A percentile compares a stretch with the other conserved stretches of the same genome.
Evolutionary conservation across 2,888 invertebrate genomes (phyloP).

Genomic region (Eristalinus sepulchralis): DNA sequence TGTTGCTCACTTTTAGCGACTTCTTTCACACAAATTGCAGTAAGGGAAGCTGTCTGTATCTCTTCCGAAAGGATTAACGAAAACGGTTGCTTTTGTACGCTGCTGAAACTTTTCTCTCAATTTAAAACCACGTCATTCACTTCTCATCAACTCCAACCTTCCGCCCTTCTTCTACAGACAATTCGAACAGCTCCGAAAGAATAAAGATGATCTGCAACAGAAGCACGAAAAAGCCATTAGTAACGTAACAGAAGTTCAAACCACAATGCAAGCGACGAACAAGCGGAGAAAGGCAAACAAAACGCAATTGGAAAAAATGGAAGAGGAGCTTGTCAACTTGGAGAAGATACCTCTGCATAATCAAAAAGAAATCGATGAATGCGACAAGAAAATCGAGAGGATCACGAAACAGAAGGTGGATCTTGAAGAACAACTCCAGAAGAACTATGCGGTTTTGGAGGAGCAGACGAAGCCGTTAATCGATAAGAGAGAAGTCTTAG

Average conservation of each 20-base stretch:
- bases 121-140: neutral
- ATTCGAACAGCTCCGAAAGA: constrained; percentile 83
- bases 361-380: constrained; percentile 85
- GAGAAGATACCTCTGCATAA: constrained; percentile 88
- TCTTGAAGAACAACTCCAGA: constrained; percentile 84
- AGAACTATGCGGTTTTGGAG: constrained; percentile 82
- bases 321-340: constrained; percentile 86
- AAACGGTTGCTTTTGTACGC: no score
- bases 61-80: no score
- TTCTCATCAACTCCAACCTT: neutral
- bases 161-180: constrained; percentile 80
- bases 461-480: constrained; percentile 82
- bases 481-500: constrained; percentile 83
- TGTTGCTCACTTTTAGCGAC: no score
- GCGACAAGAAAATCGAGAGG: constrained; percentile 83
- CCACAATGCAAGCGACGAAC: constrained; percentile 86
- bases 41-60: no score
- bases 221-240: constrained; percentile 85
- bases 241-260: constrained; percentile 85
- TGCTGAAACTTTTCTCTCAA: neutral
- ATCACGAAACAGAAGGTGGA: constrained; percentile 83
- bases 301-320: constrained; percentile 85
- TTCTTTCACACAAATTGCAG: no score
- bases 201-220: constrained; percentile 84
- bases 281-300: constrained; percentile 89